Base-by-base conservation (phyloP, 1,140 invertebrate species). In the Medauroidea extradentata region DNA sequence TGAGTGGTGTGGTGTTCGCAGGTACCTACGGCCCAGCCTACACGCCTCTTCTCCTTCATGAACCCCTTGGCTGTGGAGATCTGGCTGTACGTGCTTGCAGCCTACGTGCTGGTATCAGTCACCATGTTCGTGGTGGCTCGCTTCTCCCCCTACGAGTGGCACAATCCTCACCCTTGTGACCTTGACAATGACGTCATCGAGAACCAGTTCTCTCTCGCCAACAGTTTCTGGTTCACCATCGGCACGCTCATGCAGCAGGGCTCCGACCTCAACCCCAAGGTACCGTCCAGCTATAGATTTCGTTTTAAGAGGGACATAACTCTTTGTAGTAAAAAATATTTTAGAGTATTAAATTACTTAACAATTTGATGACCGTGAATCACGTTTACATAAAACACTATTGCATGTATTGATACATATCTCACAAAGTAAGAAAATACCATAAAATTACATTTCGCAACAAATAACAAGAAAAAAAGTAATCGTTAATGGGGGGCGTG, bases 211-310 rank as follows among this genome's bases (percentile, higher is more conserved):
- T 87, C 83, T 25, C 72, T 87, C 51, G 77, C 83, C 24, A 90
- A 90, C 70, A 86, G 84, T 66, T 84, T 90, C 61, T 90, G 87
- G 87, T 90, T 90, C 71, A 88, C 88, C 1, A 88, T 91, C 55
- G 89, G 89, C 2, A 90, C 87, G 8, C 77, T 92, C 16, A 90
- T 92, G 88, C 89, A 91, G 70, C 89, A 92, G 77, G 89, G 89
- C 24, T 87, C 85, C 2, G 85, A 88, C 70, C 75, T 88, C 27
- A 85, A 86, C 73, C 88, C 88, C 3, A 84, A 87, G 79, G 84
- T 81, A 72, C 29, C 29, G 5, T 4, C 11, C 29, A 34, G 29
- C n/a, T n/a, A n/a, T n/a, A n/a, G n/a, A n/a, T n/a, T n/a, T n/a
- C n/a, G n/a, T n/a, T n/a, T n/a, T n/a, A n/a, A n/a, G n/a, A n/a